phyloP scores from a whole-genome alignment of 2,113 vertebrate genomes.

The Corythaixoides concolor region DNA sequence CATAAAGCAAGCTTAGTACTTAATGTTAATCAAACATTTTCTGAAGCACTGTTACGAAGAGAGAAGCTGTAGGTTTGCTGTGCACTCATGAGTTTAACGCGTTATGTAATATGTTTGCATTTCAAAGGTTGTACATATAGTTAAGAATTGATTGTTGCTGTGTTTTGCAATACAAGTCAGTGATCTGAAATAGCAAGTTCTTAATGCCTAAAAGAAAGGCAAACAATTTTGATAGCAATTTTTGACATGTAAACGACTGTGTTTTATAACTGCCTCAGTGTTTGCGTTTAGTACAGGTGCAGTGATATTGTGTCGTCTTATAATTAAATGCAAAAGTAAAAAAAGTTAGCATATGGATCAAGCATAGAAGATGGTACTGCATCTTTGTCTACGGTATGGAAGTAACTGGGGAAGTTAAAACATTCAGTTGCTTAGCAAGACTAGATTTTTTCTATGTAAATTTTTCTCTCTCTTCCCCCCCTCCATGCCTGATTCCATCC shows the following conservation, averaged over 20 bases:
- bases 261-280: not conserved
- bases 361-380: not conserved
- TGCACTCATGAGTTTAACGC: not conserved
- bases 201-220: not conserved
- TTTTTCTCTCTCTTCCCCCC: not conserved
- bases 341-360: not conserved
- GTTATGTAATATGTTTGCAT: conserved; percentile 12
- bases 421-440: not conserved
- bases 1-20: not conserved
- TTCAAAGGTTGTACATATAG: not conserved
- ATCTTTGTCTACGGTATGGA: not conserved
- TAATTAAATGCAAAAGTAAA: not conserved
- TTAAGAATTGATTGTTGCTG: not conserved
- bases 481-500: not conserved
- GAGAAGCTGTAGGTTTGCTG: not conserved
- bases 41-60: not conserved
- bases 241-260: not conserved
- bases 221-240: not conserved
- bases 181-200: not conserved
- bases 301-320: not conserved
- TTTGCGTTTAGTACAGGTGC: not conserved
- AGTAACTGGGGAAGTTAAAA: not conserved
- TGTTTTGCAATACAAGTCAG: not conserved
- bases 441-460: not conserved
- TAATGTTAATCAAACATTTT: not conserved